Evolutionary conservation across 2,888 invertebrate genomes (phyloP), one percentile per base, ranked within the genome.

Genomic region (Electrophaes corylata): DNA sequence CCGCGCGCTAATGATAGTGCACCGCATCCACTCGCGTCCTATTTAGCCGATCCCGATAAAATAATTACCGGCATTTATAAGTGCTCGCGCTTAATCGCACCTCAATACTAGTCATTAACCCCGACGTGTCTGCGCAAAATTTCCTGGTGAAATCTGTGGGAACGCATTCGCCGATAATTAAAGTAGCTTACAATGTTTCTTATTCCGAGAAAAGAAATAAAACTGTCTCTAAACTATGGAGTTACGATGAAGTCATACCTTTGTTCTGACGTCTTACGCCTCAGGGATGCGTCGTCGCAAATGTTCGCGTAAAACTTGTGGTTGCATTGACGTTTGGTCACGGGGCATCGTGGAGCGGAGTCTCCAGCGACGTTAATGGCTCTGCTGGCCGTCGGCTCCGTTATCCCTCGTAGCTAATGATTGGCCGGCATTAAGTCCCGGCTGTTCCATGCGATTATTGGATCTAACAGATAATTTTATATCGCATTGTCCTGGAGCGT

Each of bases 391-490:
- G 81, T 75, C 76, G 86, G 88, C 86, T 84, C 91, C 91, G 91
- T 90, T 91, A 91, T 88, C 83, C 91, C 89, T 91, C 83, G 87
- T 90, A 89, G 91, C 87, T 92, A 91, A 92, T 92, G 91, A 92
- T 91, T 91, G 91, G 86, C 90, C 86, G 83, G 89, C 89, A 92
- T 92, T 90, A 91, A 88, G 86, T 85, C 88, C 79, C 80, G 87
- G 77, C 89, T 84, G 90, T 88, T 87, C 87, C 83, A 83, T 88
- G 88, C 90, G 91, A 91, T 91, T 91, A 91, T 91, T 91, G 91
- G 91, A 89, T 91, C 91, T 90, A 91, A 89, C 91, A 89, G 91
- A 91, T 91, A 91, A 91, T 91, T 91, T 91, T 89, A 91, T 88
- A 89, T 90, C 85, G 90, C 85, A 91, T 91, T 91, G 91, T 91